Evolutionary conservation across 92 coral and sea anemone genomes (phyloP).

Genomic region (Bergia puertoricense): DNA sequence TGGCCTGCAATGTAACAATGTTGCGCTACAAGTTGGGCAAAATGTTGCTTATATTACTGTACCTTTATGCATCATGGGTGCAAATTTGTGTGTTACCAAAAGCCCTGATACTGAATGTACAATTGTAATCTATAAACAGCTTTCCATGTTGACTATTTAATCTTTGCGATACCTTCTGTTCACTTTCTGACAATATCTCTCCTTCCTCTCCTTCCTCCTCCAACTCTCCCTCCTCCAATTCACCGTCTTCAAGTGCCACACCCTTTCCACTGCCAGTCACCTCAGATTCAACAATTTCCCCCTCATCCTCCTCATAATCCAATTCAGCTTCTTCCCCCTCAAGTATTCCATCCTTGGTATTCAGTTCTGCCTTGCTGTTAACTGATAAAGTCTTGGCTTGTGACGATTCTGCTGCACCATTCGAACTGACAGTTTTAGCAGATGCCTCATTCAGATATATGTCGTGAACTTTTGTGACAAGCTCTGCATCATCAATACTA

Average conservation of each 20-base stretch:
- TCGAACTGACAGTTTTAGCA: background rate
- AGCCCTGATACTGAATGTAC: no score
- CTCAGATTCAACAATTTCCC: slow-evolving; percentile 28
- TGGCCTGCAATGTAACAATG: no score
- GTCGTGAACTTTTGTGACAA: background rate
- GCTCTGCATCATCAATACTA: slow-evolving; percentile 1
- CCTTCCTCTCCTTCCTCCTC: slow-evolving; percentile 34
- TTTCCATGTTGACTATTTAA: no score
- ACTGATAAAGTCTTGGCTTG: background rate
- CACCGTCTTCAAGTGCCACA: slow-evolving; percentile 6
- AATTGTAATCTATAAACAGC: no score
- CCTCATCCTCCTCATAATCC: slow-evolving; percentile 38
- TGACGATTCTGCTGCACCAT: background rate
- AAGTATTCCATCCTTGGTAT: slow-evolving; percentile 22
- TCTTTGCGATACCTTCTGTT: slow-evolving; percentile 2
- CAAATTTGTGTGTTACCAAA: no score
- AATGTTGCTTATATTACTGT: no score
- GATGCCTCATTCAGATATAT: slow-evolving; percentile 12
- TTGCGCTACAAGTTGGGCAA: no score
- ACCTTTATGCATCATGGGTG: no score
- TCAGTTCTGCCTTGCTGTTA: slow-evolving; percentile 4
- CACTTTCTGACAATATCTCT: slow-evolving; percentile 30
- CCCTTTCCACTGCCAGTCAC: slow-evolving; percentile 10
- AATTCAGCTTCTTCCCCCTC: slow-evolving; percentile 33
- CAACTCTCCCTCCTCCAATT: slow-evolving; percentile 36